Percentiles rank a stretch among this genome's conserved stretches.
These are phyloP conservation scores for Dipodomys stephensi DNA, from an alignment of 2,113 vertebrate species.

Conservation along the genomic window DNA sequence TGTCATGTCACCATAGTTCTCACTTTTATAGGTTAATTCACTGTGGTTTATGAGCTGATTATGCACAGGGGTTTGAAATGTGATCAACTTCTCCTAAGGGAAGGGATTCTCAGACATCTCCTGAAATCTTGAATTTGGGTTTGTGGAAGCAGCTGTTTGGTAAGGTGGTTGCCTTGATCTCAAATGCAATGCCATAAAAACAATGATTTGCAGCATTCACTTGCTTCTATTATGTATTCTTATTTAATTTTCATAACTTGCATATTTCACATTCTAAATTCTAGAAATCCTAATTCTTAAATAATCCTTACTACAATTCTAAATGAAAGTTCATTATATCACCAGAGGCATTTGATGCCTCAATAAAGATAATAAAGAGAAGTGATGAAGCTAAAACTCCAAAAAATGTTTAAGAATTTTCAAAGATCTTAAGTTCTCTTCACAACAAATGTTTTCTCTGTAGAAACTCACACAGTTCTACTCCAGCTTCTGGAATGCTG, in stretches of 20 bases:
- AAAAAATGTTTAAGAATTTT: not conserved
- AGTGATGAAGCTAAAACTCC: not conserved
- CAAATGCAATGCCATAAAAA: conserved; percentile 44
- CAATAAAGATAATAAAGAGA: conserved; percentile 40
- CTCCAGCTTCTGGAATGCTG: not conserved
- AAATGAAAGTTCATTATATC: not conserved
- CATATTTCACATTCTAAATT: conserved; percentile 3
- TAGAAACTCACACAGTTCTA: conserved; percentile 6
- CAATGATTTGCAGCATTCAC: conserved; percentile 26
- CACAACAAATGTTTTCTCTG: not conserved
- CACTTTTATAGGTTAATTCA: conserved; percentile 55
- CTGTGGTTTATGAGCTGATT: not conserved
- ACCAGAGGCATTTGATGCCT: not conserved
- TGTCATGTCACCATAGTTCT: not conserved
- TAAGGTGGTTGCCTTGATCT: conserved; percentile 65
- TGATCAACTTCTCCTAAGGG: not conserved
- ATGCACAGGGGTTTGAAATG: conserved; percentile 25
- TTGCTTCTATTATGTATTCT: conserved; percentile 33
- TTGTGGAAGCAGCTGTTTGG: conserved; percentile 40
- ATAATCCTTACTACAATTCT: conserved; percentile 1
- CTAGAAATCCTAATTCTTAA: not conserved
- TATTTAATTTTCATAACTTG: not conserved
- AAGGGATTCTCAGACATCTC: conserved; percentile 3
- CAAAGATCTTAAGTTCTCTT: not conserved
- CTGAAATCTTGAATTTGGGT: conserved; percentile 25